A percentile compares a stretch with the other conserved stretches of the same genome.
Conservation (phyloP, 1,140 invertebrate genomes). For the Epicauta chinensis region DNA sequence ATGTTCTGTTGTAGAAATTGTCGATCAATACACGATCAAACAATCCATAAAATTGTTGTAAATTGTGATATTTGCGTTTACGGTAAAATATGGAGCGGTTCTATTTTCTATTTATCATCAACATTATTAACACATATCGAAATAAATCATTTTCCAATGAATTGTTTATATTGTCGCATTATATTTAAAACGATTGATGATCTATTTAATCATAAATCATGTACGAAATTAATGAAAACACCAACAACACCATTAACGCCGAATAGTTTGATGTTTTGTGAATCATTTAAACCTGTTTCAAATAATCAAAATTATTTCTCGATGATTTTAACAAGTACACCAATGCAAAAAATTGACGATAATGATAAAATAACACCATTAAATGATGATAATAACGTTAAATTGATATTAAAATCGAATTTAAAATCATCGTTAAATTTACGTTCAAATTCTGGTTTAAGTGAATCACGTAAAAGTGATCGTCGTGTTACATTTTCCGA, state of each 20-base stretch:
- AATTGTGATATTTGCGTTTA: slow-evolving; percentile 29
- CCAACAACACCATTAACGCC: slow-evolving; percentile 13
- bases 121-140: slow-evolving; percentile 21
- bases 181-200: slow-evolving; percentile 24
- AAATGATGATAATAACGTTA: slow-evolving; percentile 3
- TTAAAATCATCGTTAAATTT: background rate
- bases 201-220: slow-evolving; percentile 18
- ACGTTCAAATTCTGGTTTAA: slow-evolving; percentile 2
- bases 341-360: slow-evolving; percentile 23
- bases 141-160: slow-evolving; percentile 24
- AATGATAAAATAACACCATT: slow-evolving; percentile 21
- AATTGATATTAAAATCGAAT: no score
- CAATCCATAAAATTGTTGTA: slow-evolving; percentile 21
- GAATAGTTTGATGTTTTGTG: background rate
- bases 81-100: slow-evolving; percentile 11
- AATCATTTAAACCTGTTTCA: background rate
- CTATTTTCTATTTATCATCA: slow-evolving; percentile 1
- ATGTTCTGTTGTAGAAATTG: slow-evolving; percentile 31
- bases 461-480: slow-evolving; percentile 7
- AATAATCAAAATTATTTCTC: background rate
- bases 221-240: slow-evolving; percentile 15
- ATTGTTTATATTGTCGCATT: slow-evolving; percentile 27
- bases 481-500: slow-evolving; percentile 4
- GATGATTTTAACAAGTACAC: slow-evolving; percentile 25
- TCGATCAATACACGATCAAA: slow-evolving; percentile 25